Evolutionary conservation across 2,888 invertebrate species (phyloP), one percentile per base, ranked within the genome.

Genomic region (Creontiades dilutus): DNA sequence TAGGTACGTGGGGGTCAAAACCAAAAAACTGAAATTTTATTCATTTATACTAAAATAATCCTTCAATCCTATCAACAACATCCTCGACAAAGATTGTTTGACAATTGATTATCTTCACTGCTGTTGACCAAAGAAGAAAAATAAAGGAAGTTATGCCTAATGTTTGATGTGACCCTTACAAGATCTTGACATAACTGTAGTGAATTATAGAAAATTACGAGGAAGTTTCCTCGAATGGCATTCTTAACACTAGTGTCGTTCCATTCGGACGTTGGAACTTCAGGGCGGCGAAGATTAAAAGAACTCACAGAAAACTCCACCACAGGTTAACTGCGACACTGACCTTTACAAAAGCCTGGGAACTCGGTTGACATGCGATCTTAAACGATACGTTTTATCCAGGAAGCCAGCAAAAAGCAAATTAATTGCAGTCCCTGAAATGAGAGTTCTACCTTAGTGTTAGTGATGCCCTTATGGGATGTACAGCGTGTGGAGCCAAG

Each of bases 231-330:
- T 68, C 68, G 68, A 68, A 68, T 23, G 68, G 68, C 68, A 68
- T 68, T 68, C 68, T 68, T 23, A 12, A 68, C 68, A 23, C n/a
- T 19, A 23, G 9, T 23, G 68, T 68, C 68, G 23, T 23, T 68
- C 68, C 68, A 23, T 68, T 23, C 68, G 68, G 23, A 68, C 68
- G 68, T 68, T 23, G 23, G 68, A 68, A 23, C 19, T 19, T 68
- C 68, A 23, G 23, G 68, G 19, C 68, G 68, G 68, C 68, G 68
- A 68, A 68, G 68, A 68, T 68, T 19, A 68, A 68, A 57, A 68
- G 23, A 19, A 19, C 68, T 68, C 68, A 23, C 5, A 23, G 3
- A 23, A 68, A 68, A 68, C 19, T 23, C 23, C 68, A 37, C 19
- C 5, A 5, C 19, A 19, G 68, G 68, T 68, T 68, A 68, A 68